Evolutionary conservation across 2,797 vertebrate species (phyloP), one percentile per base, ranked within the genome.

Genomic region (Melanotaenia maccullochi): DNA sequence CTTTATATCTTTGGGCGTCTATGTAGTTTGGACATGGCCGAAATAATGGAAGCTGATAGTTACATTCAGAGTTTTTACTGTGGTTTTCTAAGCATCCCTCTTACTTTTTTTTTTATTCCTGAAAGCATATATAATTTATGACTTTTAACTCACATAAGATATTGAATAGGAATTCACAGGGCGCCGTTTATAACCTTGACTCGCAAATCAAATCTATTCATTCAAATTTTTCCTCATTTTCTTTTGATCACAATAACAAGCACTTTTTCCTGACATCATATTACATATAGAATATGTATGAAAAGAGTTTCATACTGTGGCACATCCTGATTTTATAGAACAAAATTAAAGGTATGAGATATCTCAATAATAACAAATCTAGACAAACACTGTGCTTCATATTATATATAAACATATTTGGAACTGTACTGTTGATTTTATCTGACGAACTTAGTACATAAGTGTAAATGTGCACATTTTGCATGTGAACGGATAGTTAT

Each of bases 21-120:
- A 74, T 73, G 79, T 47, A 60, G 68, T 86, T 85, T 42, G 18
- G 80, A 84, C 77, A 44, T 82, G 71, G 61, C 71, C 63, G 66
- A 74, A 71, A 75, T 88, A 89, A 89, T 76, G 71, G 51, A 79
- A 86, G 71, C 66, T 73, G 81, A 87, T 81, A 73, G 70, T 74
- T 67, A 68, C 68, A 42, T 54, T 78, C 62, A 61, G 72, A 76
- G 69, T 32, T 72, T 82, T 84, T 75, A 79, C 76, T 61, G 56
- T 24, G 62, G 33, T 71, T 75, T 73, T 84, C 54, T 49, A 78
- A 85, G 77, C 66, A 79, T 30, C 54, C 54, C 60, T 18, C 40
- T 14, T 40, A 14, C 11, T 38, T 62, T 52, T 51, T 70, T 73
- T 74, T 65, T 14, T 14, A 11, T 5, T 18, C 0, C 55, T 1